These are phyloP conservation scores for Mus caroli DNA, from an alignment of 2,797 vertebrate species.

Conservation along the genomic window DNA sequence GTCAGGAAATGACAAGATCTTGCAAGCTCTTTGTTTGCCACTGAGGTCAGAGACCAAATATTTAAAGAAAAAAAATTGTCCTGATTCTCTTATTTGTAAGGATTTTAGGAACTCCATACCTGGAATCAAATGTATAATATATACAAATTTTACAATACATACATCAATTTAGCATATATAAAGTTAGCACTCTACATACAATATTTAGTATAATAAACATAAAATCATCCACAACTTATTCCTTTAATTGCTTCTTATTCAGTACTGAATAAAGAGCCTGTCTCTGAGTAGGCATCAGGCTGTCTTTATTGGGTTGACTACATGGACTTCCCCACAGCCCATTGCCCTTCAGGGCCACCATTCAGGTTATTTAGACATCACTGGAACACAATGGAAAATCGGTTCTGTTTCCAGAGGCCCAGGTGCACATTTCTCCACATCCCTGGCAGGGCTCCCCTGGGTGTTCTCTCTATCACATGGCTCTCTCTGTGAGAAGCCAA, in stretches of 20 bases:
- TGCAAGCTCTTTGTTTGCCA: neutral
- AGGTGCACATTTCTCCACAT: neutral
- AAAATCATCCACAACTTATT: neutral
- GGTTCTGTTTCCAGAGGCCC: neutral
- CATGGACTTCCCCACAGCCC: neutral
- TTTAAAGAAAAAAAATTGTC: neutral
- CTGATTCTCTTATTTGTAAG: neutral
- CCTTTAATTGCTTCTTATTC: neutral
- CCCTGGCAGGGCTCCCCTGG: neutral
- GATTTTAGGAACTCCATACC: neutral
- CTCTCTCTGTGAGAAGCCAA: neutral
- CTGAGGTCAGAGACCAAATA: neutral
- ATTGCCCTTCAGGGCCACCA: neutral
- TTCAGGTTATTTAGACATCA: neutral
- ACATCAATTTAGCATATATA: neutral
- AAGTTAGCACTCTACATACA: neutral
- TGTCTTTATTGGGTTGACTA: neutral
- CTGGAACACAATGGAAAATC: neutral
- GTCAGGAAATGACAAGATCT: neutral
- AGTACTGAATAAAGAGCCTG: rapidly evolving
- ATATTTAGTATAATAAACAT: neutral
- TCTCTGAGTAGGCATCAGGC: neutral
- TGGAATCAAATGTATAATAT: neutral
- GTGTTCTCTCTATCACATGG: neutral
- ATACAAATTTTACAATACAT: neutral